Conservation (phyloP, 2,888 invertebrate genomes). For the Azorinus chamasolen region DNA sequence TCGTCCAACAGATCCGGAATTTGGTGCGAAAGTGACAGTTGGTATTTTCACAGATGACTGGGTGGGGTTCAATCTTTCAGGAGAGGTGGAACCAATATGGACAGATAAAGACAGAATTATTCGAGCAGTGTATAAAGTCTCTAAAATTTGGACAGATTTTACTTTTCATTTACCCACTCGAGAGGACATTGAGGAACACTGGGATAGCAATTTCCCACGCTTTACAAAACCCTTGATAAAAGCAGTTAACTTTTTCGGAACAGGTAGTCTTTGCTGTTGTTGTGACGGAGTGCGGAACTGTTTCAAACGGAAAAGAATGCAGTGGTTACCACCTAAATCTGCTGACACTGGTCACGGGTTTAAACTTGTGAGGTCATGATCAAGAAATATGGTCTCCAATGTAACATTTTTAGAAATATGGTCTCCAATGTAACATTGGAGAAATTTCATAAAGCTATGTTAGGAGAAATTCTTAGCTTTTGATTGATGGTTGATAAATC, state of each 20-base stretch:
- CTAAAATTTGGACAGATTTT: conserved; percentile 84
- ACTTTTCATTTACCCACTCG: conserved; percentile 83
- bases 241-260: conserved; percentile 77
- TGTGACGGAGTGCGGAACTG: conserved; percentile 79
- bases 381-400: neutral
- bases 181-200: conserved; percentile 83
- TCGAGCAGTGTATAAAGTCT: conserved; percentile 80
- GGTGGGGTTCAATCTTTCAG: conserved; percentile 80
- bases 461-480: too few species aligned
- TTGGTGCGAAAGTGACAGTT: conserved; percentile 65
- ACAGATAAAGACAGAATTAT: conserved; percentile 72
- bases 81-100: conserved; percentile 75
- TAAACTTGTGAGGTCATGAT: conserved; percentile 77
- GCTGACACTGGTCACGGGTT: conserved; percentile 86
- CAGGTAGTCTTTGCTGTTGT: conserved; percentile 78
- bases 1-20: conserved; percentile 68
- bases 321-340: conserved; percentile 83
- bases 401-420: too few species aligned
- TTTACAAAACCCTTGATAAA: conserved; percentile 79
- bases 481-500: too few species aligned
- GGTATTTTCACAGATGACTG: conserved; percentile 84
- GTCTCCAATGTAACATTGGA: too few species aligned
- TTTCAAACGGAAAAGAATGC: conserved; percentile 81
- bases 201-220: conserved; percentile 83
- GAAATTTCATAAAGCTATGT: too few species aligned